These are phyloP conservation scores for Paratrypauchen microcephalus DNA, from an alignment of 2,797 vertebrate genomes.

Conservation along the genomic window DNA sequence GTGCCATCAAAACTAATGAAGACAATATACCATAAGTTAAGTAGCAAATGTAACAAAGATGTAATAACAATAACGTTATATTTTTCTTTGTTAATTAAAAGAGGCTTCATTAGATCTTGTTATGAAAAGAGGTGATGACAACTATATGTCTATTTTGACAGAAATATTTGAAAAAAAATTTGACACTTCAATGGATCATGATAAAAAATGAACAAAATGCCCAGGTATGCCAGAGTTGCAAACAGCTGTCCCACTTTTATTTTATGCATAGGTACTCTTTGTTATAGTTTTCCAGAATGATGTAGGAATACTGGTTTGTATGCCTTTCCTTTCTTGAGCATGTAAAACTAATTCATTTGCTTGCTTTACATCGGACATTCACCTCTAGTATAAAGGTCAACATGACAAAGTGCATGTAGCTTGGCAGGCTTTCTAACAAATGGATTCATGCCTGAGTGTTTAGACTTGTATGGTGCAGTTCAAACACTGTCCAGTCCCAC, in stretches of 20 bases:
- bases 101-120: neutral
- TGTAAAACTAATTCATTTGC: neutral
- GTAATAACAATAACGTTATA: neutral
- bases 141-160: no score
- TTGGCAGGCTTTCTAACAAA: constrained; percentile 9
- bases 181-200: neutral
- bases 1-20: neutral
- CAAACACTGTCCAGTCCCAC: constrained; percentile 21
- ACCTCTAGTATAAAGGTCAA: neutral
- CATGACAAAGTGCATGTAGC: constrained; percentile 9
- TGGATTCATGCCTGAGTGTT: constrained; percentile 2
- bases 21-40: neutral
- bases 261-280: neutral
- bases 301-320: neutral
- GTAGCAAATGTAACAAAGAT: neutral
- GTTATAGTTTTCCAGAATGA: neutral
- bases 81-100: neutral
- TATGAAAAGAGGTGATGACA: neutral
- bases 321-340: neutral
- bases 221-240: neutral
- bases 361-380: constrained; percentile 12
- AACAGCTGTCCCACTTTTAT: no score
- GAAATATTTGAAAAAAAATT: no score
- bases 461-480: constrained; percentile 30
- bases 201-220: neutral